phyloP scores from a whole-genome alignment of 2,113 vertebrate species.

The Zapus hudsonius region DNA sequence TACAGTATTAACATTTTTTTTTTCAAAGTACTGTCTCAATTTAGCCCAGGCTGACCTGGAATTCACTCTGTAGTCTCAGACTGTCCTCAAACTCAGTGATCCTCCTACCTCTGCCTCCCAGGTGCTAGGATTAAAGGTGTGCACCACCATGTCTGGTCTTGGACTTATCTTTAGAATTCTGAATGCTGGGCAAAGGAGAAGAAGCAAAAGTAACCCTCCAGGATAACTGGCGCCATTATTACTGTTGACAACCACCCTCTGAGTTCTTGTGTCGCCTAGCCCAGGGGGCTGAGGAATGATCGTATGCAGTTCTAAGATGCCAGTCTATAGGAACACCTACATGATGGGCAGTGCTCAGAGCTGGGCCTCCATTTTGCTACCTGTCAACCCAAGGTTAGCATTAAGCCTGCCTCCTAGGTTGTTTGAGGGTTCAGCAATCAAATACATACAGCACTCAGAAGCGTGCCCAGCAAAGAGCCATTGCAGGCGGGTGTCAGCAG shows the following conservation, averaged over 20 bases:
- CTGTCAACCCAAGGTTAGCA: too few species aligned
- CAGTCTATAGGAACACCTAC: background rate
- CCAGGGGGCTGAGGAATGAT: background rate
- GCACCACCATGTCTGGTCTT: too few species aligned
- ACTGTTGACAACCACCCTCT: background rate
- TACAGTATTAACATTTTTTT: background rate
- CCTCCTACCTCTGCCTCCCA: too few species aligned
- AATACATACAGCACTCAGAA: fast-evolving
- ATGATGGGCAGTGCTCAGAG: too few species aligned
- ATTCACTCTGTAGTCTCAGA: too few species aligned
- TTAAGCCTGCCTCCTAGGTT: background rate
- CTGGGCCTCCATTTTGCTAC: background rate
- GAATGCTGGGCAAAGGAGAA: background rate
- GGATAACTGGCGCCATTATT: background rate
- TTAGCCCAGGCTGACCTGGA: too few species aligned
- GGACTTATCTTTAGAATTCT: background rate
- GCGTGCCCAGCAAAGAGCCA: background rate
- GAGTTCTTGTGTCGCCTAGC: background rate
- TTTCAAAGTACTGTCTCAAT: too few species aligned
- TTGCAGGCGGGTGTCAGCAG: fast-evolving
- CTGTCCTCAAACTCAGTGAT: too few species aligned
- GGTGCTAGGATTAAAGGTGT: too few species aligned
- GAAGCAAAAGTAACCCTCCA: background rate
- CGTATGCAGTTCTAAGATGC: too few species aligned
- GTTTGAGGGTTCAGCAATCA: fast-evolving